Evolutionary conservation across 2,113 vertebrate genomes (phyloP).

Genomic region (Corvus hawaiiensis): DNA sequence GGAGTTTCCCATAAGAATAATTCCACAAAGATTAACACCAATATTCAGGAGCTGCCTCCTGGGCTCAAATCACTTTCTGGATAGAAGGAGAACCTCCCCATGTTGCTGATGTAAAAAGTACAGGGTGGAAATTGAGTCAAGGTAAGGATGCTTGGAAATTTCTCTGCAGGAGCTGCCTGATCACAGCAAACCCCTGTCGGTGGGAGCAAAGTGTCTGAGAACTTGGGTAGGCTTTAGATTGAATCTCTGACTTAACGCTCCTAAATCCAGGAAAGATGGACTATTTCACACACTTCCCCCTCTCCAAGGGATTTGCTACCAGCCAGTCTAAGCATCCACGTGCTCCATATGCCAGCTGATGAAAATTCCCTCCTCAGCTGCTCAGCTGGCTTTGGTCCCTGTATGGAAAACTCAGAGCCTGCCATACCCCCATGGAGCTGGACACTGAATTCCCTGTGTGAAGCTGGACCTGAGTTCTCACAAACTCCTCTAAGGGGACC

Average conservation of each 20-base stretch:
- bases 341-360: neutral
- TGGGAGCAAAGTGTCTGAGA: neutral
- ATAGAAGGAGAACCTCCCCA: neutral
- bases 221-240: neutral
- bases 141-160: neutral
- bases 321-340: neutral
- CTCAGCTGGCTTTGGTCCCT: neutral
- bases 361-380: neutral
- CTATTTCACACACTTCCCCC: neutral
- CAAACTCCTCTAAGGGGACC: neutral
- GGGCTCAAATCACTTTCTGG: neutral
- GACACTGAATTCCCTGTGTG: neutral
- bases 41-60: neutral
- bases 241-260: fast-evolving
- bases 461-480: neutral
- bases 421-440: neutral
- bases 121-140: neutral
- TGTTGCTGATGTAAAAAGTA: neutral
- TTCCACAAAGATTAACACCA: neutral
- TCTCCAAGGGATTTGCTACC: neutral
- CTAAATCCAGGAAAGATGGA: neutral
- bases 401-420: neutral
- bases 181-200: neutral
- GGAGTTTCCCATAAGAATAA: neutral
- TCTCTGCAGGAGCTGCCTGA: neutral